Evolutionary conservation across 1,140 invertebrate genomes (phyloP).

Genomic region (Bombyx mori): ASM3026992v2 NC_085129.1:352001-352500

Average conservation of each 20-base stretch:
- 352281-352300: constrained; percentile 21
- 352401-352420: no score
- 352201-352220: constrained; percentile 26
- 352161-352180: constrained; percentile 6
- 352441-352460: no score
- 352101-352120: constrained; percentile 9
- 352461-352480: no score
- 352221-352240: no score
- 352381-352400: no score
- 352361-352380: no score
- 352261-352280: constrained; percentile 23
- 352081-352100: constrained; percentile 14
- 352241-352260: no score
- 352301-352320: neutral
- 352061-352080: constrained; percentile 20
- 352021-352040: no score
- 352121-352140: constrained; percentile 14
- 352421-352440: no score
- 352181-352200: constrained; percentile 10
- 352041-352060: constrained; percentile 11
- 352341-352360: no score
- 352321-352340: constrained; percentile 4
- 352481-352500: no score
- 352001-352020: no score
- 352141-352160: constrained; percentile 9